A percentile compares a stretch with the other conserved stretches of the same genome.
These are phyloP conservation scores for Aradus depressus DNA, from an alignment of 2,888 invertebrate species.

Conservation along the genomic window DNA sequence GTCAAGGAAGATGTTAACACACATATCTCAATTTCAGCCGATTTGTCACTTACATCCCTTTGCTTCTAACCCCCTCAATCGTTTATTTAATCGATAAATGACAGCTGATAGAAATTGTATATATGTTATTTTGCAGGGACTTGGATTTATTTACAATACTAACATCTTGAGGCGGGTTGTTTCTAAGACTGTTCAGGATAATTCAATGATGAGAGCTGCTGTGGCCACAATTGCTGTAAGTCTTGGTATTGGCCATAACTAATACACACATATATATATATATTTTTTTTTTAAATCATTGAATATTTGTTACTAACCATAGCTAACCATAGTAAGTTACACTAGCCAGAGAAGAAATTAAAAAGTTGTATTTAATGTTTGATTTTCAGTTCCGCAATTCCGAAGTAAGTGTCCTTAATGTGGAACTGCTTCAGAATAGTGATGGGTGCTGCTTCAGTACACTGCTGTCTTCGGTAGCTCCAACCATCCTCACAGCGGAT, in stretches of 20 bases:
- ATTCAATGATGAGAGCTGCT: constrained; percentile 24
- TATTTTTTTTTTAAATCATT: background rate
- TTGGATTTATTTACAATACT: constrained; percentile 25
- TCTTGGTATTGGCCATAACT: background rate
- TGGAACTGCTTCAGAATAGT: constrained; percentile 21
- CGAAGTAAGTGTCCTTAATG: constrained; percentile 21
- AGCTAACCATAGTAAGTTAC: too few species aligned
- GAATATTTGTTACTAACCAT: too few species aligned
- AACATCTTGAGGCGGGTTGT: constrained; percentile 19
- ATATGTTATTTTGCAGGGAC: constrained; percentile 3
- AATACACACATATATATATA: background rate
- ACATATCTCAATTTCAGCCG: too few species aligned
- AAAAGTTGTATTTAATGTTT: constrained; percentile 1
- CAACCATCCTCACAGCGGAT: constrained; percentile 32
- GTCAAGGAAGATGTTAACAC: too few species aligned
- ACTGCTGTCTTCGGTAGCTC: constrained; percentile 21
- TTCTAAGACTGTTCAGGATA: constrained; percentile 25
- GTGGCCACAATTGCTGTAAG: constrained; percentile 24
- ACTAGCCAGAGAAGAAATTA: too few species aligned
- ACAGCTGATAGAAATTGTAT: background rate
- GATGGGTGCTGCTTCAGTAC: constrained; percentile 23
- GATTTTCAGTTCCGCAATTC: constrained; percentile 17
- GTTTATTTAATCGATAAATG: too few species aligned
- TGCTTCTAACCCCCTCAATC: too few species aligned
- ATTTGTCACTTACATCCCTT: too few species aligned